Base-by-base conservation (phyloP, 2,888 invertebrate species). In the Drosophila recens region DNA sequence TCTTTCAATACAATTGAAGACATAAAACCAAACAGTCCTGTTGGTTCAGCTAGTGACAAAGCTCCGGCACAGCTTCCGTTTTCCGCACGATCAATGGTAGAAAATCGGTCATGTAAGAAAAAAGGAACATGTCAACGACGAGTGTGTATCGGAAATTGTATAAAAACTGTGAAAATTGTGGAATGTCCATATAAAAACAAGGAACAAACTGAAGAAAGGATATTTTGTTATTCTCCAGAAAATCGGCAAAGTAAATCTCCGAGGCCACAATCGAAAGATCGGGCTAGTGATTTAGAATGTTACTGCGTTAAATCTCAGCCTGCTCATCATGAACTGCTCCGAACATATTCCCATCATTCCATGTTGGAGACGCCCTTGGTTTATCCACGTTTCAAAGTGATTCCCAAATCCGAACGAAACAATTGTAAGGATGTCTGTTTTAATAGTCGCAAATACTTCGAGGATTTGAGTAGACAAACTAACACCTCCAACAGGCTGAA, bases 351-450 rank as follows among this genome's bases (percentile, higher is more conserved):
- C 3, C 11, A 45, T 9, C 48, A 48, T 11, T 40, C 56, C 2
- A 36, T 48, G 10, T 3, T 20, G n/a, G 54, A 46, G 4, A n/a
- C 15, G 11, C 17, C 63, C n/a, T 6, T 48, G 10, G 30, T 46
- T 1, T 64, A 48, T 34, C 56, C 63, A 4, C 56, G 23, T 6
- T 40, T 33, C 5, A 30, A 20, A 15, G 42, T n/a, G 13, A n/a
- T 53, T 0, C n/a, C 40, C 27, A 40, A 23, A 33, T 34, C 11
- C 13, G 56, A 56, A 1, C 10, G 17, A 42, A 13, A 17, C 10
- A 4, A 13, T 9, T 56, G 33, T 6, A 17, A 15, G 8, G 43
- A 43, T 20, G 17, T 4, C 11, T 13, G 3, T 13, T 1, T 4
- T 1, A 23, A 45, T 6, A 34, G 33, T n/a, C 51, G 36, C 1